Base-by-base conservation (phyloP, 2,113 vertebrate genomes). In the Nannospalax galili region DNA sequence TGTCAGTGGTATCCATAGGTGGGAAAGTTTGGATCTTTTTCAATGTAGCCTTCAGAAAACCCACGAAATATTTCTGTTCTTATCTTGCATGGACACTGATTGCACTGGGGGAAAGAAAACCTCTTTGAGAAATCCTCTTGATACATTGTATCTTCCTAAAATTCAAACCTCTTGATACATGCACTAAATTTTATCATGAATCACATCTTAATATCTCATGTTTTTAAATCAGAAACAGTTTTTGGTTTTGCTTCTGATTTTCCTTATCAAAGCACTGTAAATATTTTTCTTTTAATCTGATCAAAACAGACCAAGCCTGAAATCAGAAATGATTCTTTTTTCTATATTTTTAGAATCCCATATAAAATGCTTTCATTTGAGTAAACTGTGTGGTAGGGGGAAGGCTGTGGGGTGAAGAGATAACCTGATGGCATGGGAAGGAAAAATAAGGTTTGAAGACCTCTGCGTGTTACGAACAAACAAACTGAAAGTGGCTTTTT, bases 201-300 rank as follows among this genome's bases (percentile, higher is more conserved):
- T 7, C 30, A 87, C 35, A 62, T 92, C 93, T 88, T 86, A 90
- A 60, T 93, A 92, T 19, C 40, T 90, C 87, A 84, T 80, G 84
- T 65, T 88, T 92, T 93, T 64, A 19, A 95, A 90, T 96, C 42
- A 92, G 84, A 96, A 92, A 75, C n/a, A 45, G 17, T 69, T 93
- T 95, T 87, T 32, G 35, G 62, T 22, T 88, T 96, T 81, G 75
- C 70, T 48, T 93, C 40, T 69, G 70, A 78, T 88, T 95, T 96
- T 92, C n/a, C 93, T 96, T 94, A 90, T 96, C 20, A 30, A 93
- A 95, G 45, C 32, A 32, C 58, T 7, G 26, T 90, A 92, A 90
- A 88, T 45, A 78, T 88, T 90, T 94, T 72, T 84, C 58, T 56
- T 78, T 87, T 80, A 88, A 96, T 94, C 84, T 90, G 84, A 95